These are phyloP conservation scores for Melanophora roralis DNA, from an alignment of 2,888 invertebrate genomes.

Conservation along the genomic window DNA sequence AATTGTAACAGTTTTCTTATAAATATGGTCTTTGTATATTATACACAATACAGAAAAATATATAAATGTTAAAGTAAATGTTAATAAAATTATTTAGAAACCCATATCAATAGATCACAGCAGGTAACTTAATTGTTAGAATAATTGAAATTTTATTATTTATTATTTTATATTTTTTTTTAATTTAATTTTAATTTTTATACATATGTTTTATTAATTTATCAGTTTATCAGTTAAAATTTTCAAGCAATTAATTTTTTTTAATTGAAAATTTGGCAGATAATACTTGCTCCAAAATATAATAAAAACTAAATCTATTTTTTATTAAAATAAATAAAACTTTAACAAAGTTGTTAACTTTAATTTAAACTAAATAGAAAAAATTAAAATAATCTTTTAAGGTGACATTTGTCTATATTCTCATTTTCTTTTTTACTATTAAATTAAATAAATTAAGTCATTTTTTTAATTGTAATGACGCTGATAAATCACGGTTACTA, in stretches of 20 bases:
- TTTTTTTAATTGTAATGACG: conserved; percentile 25
- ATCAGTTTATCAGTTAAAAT: background rate
- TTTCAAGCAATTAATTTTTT: too few relatives aligned
- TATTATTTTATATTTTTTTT: background rate
- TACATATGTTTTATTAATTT: too few relatives aligned
- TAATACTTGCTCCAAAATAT: background rate
- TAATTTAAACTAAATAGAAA: background rate
- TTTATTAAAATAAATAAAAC: background rate
- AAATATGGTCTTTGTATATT: conserved; percentile 23
- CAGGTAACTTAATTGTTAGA: background rate
- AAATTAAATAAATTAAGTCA: conserved; percentile 15
- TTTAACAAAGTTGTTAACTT: conserved; percentile 37
- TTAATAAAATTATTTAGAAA: background rate
- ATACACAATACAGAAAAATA: conserved; percentile 43
- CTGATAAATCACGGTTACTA: conserved; percentile 7
- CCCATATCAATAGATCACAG: background rate
- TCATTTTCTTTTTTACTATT: background rate
- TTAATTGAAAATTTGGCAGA: too few relatives aligned
- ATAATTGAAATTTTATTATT: background rate
- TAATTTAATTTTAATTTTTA: too few relatives aligned
- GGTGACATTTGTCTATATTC: background rate
- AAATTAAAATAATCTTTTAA: background rate
- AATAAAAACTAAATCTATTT: too few relatives aligned
- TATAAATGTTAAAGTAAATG: background rate
- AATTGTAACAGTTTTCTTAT: conserved; percentile 27